Evolutionary conservation across 2,113 vertebrate species (phyloP).

Genomic region (Tragelaphus imberbis): DNA sequence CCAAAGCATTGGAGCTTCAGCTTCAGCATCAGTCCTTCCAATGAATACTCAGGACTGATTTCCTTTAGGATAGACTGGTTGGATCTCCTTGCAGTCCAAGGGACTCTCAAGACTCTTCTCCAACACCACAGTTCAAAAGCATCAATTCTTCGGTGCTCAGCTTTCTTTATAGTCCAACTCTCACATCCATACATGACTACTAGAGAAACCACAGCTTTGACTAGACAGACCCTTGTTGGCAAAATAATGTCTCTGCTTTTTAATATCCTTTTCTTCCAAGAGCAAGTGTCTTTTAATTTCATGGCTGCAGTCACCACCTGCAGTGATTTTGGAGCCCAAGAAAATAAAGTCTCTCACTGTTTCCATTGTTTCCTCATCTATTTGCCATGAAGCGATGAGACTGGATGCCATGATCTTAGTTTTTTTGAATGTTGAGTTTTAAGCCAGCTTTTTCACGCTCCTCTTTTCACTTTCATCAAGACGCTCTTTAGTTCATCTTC

Average conservation of each 20-base stretch:
- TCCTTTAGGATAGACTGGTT: neutral
- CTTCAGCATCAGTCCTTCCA: neutral
- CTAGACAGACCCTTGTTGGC: neutral
- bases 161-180: no score
- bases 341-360: neutral
- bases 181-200: no score
- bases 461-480: neutral
- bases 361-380: neutral
- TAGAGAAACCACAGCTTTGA: neutral
- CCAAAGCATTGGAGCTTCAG: neutral
- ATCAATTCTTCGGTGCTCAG: no score
- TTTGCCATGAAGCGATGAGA: neutral
- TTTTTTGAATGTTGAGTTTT: neutral
- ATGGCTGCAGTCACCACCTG: neutral
- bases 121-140: no score
- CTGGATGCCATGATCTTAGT: neutral
- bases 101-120: neutral
- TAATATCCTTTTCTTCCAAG: neutral
- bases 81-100: neutral
- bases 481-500: neutral
- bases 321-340: neutral
- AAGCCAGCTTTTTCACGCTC: neutral
- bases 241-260: neutral
- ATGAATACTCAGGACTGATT: neutral
- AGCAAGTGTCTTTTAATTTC: neutral